These are phyloP conservation scores for Hipposideros larvatus DNA, from an alignment of 2,797 vertebrate species.

Conservation along the genomic window DNA sequence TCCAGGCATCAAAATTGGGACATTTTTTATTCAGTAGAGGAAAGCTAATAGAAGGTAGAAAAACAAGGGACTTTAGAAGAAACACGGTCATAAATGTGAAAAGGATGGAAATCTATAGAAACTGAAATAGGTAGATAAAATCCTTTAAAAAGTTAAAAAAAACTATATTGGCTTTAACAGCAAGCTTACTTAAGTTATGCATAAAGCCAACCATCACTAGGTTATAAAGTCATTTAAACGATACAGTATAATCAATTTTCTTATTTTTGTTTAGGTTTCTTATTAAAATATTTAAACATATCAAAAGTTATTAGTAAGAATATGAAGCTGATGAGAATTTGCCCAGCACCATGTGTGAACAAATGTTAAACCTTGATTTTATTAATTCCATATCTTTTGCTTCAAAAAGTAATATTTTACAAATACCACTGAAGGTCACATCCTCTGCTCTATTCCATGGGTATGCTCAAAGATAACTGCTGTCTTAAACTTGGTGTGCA, in stretches of 20 bases:
- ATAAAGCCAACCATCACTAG: background rate
- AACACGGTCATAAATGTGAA: background rate
- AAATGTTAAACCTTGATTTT: conserved; percentile 67
- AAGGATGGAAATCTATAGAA: background rate
- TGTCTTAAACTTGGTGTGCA: background rate
- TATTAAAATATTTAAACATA: background rate
- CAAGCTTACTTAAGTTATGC: background rate
- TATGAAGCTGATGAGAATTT: background rate
- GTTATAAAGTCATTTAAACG: background rate
- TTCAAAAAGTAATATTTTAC: conserved; percentile 45
- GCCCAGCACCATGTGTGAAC: background rate
- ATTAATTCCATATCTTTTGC: conserved; percentile 52
- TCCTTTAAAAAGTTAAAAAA: background rate
- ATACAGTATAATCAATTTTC: background rate
- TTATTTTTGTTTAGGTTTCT: background rate
- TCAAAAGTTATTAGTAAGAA: conserved; percentile 18
- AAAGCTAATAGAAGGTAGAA: background rate
- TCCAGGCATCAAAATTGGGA: background rate
- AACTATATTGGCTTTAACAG: background rate
- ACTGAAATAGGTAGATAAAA: background rate
- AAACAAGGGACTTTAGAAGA: background rate
- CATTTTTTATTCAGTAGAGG: background rate
- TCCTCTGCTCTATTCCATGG: background rate
- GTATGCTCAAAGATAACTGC: background rate
- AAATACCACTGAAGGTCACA: conserved; percentile 59